phyloP scores from a whole-genome alignment of 2,113 vertebrate genomes.

The Cygnus buccinator region DNA sequence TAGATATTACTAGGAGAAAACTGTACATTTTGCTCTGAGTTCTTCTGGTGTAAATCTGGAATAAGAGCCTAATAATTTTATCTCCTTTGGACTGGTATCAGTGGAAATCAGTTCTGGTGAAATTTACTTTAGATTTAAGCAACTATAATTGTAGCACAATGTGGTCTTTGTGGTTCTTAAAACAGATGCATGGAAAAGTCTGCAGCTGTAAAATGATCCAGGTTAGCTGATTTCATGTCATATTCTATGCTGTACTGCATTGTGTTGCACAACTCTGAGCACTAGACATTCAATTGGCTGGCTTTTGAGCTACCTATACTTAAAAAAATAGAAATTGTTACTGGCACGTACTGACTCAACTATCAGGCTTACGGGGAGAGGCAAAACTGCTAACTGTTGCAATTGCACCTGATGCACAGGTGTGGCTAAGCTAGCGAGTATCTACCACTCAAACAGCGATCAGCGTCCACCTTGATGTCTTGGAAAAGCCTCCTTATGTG shows the following conservation, averaged over 20 bases:
- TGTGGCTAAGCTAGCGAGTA: background rate
- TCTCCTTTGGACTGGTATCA: background rate
- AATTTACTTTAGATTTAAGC: constrained; percentile 26
- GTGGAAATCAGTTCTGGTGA: constrained; percentile 1
- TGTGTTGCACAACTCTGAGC: background rate
- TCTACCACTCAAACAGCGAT: background rate
- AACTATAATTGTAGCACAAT: background rate
- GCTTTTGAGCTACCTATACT: background rate
- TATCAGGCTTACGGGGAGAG: background rate
- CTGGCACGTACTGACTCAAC: background rate
- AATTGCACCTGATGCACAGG: background rate
- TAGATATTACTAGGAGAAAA: constrained; percentile 17
- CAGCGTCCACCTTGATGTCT: background rate
- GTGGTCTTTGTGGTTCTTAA: background rate
- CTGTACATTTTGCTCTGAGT: background rate
- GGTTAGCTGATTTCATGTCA: background rate
- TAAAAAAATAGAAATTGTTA: background rate
- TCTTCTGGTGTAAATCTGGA: constrained; percentile 37
- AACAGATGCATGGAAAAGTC: background rate
- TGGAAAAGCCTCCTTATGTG: background rate
- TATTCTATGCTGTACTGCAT: background rate
- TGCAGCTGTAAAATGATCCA: background rate
- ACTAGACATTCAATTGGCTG: background rate
- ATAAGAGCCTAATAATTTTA: constrained; percentile 14
- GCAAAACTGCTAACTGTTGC: background rate